phyloP scores from a whole-genome alignment of 2,113 vertebrate genomes.

The Pteruthius melanotis region DNA sequence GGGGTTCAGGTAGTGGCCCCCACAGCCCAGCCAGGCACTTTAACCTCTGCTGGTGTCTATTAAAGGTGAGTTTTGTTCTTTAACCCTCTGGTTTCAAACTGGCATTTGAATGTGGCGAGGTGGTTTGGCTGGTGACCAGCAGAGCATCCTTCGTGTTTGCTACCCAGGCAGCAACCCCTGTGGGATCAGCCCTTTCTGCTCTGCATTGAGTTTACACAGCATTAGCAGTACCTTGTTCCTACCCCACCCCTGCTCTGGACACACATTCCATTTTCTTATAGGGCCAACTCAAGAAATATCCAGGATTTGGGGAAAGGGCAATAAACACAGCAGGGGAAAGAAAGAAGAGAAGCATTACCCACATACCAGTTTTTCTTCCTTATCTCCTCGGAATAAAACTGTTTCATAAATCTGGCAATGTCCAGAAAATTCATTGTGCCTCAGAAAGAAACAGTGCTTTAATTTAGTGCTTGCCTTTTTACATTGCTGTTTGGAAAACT shows the following conservation, averaged over 20 bases:
- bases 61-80: not conserved
- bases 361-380: not conserved
- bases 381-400: constrained; percentile 31
- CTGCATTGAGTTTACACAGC: not conserved
- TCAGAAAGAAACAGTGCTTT: not conserved
- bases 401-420: constrained; percentile 28
- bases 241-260: not conserved
- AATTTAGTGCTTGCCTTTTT: constrained; percentile 40
- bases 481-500: constrained; percentile 14
- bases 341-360: not conserved
- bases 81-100: not conserved
- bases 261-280: not conserved
- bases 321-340: not conserved
- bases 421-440: constrained; percentile 13
- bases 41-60: not conserved
- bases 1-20: not conserved
- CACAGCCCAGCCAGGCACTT: not conserved
- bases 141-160: not conserved
- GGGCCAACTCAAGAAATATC: not conserved
- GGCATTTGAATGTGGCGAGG: not conserved
- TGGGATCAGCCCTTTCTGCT: not conserved
- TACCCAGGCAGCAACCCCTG: not conserved
- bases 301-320: not conserved
- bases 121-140: not conserved
- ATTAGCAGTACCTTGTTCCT: not conserved